phyloP scores from a whole-genome alignment of 2,797 vertebrate genomes.

The Erpetoichthys calabaricus region DNA sequence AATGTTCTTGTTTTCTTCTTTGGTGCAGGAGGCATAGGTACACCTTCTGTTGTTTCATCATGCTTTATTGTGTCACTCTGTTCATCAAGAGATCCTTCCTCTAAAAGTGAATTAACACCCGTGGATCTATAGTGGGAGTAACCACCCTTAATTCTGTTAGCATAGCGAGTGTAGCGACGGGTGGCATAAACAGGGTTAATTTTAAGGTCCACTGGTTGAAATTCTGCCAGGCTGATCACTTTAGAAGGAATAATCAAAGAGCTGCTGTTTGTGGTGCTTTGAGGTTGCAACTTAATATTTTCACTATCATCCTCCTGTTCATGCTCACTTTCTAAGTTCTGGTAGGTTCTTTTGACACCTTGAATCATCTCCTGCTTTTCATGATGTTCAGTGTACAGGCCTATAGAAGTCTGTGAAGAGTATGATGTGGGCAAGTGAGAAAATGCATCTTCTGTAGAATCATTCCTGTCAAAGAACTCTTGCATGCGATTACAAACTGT shows the following conservation, averaged over 20 bases:
- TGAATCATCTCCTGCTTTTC: slow-evolving; percentile 14
- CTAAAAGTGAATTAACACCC: slow-evolving; percentile 15
- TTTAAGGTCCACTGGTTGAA: slow-evolving; percentile 40
- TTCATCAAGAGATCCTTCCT: slow-evolving; percentile 4
- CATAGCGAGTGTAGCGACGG: slow-evolving; percentile 44
- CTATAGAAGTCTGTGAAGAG: slow-evolving; percentile 10
- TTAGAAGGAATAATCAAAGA: slow-evolving; percentile 6
- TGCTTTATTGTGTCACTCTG: slow-evolving; percentile 9
- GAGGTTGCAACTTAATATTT: background rate
- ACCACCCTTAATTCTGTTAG: slow-evolving; percentile 27
- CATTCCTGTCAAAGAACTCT: background rate
- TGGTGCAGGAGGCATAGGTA: slow-evolving; percentile 33
- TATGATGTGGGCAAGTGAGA: slow-evolving; percentile 16
- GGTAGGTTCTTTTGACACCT: slow-evolving; percentile 26
- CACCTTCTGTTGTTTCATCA: slow-evolving; percentile 17
- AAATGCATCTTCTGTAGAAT: slow-evolving; percentile 28
- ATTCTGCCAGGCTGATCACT: slow-evolving; percentile 3
- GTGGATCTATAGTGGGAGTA: slow-evolving; percentile 13
- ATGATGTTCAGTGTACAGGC: slow-evolving; percentile 15
- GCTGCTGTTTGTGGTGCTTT: slow-evolving; percentile 1
- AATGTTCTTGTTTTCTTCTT: slow-evolving; percentile 83
- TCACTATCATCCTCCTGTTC: slow-evolving; percentile 15
- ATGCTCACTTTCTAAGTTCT: slow-evolving; percentile 21
- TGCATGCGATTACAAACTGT: slow-evolving; percentile 14
- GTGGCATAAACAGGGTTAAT: slow-evolving; percentile 44